These are phyloP conservation scores for Collichthys lucidus DNA, from an alignment of 2,113 vertebrate genomes.

Conservation along the genomic window DNA sequence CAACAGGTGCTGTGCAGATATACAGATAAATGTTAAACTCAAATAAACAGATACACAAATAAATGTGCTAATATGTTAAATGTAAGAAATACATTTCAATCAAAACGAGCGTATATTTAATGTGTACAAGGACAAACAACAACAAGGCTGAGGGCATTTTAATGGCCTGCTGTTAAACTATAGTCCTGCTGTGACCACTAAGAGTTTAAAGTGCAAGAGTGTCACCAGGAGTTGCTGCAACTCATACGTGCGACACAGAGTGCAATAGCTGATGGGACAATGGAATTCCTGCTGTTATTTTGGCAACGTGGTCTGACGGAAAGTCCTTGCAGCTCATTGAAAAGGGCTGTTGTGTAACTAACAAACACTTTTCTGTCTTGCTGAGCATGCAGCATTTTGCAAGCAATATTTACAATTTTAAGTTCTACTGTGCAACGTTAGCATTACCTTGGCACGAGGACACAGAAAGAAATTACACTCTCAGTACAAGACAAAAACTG, in stretches of 20 bases:
- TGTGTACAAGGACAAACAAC: neutral
- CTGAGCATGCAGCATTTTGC: neutral
- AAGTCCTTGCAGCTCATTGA: neutral
- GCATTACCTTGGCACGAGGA: too few species aligned
- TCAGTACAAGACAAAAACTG: neutral
- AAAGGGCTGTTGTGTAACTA: neutral
- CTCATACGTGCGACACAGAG: neutral
- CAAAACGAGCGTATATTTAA: neutral
- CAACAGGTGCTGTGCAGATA: too few species aligned
- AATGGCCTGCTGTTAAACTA: neutral
- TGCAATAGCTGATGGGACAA: neutral
- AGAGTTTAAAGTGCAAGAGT: neutral
- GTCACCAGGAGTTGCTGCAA: neutral
- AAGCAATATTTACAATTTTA: neutral
- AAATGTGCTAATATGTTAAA: too few species aligned
- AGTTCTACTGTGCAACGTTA: neutral
- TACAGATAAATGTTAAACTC: too few species aligned
- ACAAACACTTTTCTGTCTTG: neutral
- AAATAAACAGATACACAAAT: too few species aligned
- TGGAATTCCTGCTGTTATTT: neutral
- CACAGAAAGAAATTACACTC: too few species aligned
- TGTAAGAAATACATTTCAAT: neutral
- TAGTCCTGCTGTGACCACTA: neutral
- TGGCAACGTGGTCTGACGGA: neutral
- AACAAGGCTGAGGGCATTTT: neutral